phyloP scores from a whole-genome alignment of 2,888 invertebrate genomes.

The Nysson spinosus region DNA sequence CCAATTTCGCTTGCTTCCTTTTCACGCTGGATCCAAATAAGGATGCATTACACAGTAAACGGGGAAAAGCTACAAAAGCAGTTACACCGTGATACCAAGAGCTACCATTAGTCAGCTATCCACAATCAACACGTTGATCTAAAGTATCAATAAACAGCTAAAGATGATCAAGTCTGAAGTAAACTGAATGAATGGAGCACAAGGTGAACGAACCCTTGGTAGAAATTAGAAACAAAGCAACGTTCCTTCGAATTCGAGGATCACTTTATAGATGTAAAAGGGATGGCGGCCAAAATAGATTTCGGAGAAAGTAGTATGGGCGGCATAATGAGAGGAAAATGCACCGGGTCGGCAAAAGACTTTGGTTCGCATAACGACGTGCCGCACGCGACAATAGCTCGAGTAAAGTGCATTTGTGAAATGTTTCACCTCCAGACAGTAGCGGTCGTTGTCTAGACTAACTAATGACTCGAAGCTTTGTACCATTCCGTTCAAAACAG shows the following conservation, averaged over 20 bases:
- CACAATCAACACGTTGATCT: no score
- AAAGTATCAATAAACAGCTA: no score
- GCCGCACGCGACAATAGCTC: constrained; percentile 32
- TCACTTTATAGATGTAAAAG: constrained; percentile 30
- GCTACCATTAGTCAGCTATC: background rate
- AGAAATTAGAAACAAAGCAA: constrained; percentile 11
- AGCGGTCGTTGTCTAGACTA: constrained; percentile 43
- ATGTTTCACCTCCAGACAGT: constrained; percentile 44
- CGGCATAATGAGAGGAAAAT: constrained; percentile 52
- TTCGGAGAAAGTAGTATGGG: constrained; percentile 47
- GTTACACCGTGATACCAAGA: constrained; percentile 5
- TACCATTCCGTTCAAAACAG: constrained; percentile 27
- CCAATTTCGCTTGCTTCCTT: constrained; percentile 26
- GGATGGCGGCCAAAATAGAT: constrained; percentile 53
- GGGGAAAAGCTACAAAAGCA: background rate
- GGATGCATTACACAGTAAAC: constrained; percentile 4
- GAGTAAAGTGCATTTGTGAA: constrained; percentile 42
- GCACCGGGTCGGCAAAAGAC: constrained; percentile 32
- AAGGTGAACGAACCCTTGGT: background rate
- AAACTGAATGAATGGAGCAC: no score
- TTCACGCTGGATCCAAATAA: constrained; percentile 6
- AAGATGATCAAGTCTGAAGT: no score
- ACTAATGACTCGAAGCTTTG: constrained; percentile 40
- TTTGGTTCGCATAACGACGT: constrained; percentile 4
- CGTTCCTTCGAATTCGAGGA: constrained; percentile 1